phyloP scores from a whole-genome alignment of 2,797 vertebrate species.

The Xerus rutilus region DNA sequence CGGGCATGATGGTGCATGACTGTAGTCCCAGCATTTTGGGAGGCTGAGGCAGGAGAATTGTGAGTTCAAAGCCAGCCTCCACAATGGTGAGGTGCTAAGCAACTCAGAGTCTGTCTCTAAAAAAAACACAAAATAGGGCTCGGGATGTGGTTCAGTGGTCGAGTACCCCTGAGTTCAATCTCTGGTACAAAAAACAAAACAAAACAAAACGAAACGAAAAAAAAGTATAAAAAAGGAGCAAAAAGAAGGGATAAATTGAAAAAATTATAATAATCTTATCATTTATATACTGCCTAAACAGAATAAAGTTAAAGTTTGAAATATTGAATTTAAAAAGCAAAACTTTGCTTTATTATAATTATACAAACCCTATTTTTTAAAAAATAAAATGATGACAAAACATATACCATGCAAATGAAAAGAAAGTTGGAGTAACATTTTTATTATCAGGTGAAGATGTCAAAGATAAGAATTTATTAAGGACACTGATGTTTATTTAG shows the following conservation, averaged over 20 bases:
- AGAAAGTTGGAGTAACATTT: background rate
- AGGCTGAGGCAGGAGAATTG: too few species aligned
- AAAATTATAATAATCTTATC: background rate
- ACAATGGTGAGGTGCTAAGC: too few species aligned
- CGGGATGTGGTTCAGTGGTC: too few species aligned
- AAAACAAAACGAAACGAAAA: too few species aligned
- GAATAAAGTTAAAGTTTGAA: background rate
- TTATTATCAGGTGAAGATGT: background rate
- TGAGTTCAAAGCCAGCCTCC: too few species aligned
- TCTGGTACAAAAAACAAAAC: too few species aligned
- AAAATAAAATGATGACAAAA: background rate
- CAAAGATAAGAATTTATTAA: background rate
- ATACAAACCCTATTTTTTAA: background rate
- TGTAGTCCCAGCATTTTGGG: too few species aligned
- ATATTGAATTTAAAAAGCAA: background rate
- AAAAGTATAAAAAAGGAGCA: too few species aligned
- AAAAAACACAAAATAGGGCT: too few species aligned
- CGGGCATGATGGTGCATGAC: too few species aligned
- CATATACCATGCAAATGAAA: background rate
- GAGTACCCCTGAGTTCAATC: too few species aligned
- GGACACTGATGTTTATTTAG: background rate
- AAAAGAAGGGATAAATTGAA: background rate
- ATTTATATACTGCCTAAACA: background rate
- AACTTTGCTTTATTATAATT: background rate
- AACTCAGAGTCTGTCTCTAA: too few species aligned